phyloP scores from a whole-genome alignment of 53 echinoderm and acorn worm genomes.

The Stichopus horrens region DNA sequence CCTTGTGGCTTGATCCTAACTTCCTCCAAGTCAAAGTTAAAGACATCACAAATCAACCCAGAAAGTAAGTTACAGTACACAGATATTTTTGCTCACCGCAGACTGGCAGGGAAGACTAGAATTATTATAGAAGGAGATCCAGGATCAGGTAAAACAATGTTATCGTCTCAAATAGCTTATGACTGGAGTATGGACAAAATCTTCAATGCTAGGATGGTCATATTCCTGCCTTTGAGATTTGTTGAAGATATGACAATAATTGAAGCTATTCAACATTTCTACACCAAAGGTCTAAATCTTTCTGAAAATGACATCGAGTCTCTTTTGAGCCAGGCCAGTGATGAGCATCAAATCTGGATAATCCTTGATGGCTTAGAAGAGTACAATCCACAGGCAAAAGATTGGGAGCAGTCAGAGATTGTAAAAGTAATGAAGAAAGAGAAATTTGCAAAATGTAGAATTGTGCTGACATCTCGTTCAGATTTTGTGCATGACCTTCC shows the following conservation, averaged over 20 bases:
- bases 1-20: neutral
- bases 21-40: neutral
- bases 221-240: constrained; percentile 11
- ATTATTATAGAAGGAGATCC: neutral
- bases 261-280: neutral
- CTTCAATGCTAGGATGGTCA: neutral
- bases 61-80: constrained; percentile 10
- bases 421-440: neutral
- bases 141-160: constrained; percentile 16
- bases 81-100: constrained; percentile 1
- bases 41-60: neutral
- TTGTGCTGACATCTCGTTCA: constrained; percentile 13
- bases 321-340: neutral
- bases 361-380: constrained; percentile 21
- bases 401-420: constrained; percentile 1
- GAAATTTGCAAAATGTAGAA: neutral
- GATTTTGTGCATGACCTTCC: neutral
- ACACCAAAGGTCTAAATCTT: neutral
- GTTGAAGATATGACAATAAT: neutral
- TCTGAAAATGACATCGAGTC: neutral
- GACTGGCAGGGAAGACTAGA: neutral
- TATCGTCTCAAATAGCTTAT: constrained; percentile 17
- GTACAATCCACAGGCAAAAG: neutral
- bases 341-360: neutral
- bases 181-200: neutral